Evolutionary conservation across 2,113 vertebrate species (phyloP), one percentile per base, ranked within the genome.

Genomic region (Alethe castanea): DNA sequence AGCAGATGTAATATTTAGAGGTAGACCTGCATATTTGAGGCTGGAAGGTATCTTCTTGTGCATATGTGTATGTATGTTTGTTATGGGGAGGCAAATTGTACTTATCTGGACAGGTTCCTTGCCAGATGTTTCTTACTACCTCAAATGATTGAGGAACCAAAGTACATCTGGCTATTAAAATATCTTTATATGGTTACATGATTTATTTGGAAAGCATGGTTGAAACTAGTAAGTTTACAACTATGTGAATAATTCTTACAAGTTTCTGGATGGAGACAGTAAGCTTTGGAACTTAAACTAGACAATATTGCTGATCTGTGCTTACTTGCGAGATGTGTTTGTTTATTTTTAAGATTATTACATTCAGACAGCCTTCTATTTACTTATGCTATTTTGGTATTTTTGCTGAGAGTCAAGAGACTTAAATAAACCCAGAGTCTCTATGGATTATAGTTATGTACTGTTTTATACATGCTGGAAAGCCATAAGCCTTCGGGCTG

Each of bases 141-240:
- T 97, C 91, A 95, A 81, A 94, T 95, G 95, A 97, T 81, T 88
- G 88, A 96, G 65, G 86, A 97, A 97, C 90, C 86, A 86, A 92
- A 95, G 89, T 89, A 95, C 95, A 96, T 95, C 94, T 97, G 95
- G 97, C 93, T 93, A 94, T 97, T 98, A 97, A 97, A 97, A 94
- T 61, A 96, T 95, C 94, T 97, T 96, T 96, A 90, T 96, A 88
- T 74, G 86, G 84, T 93, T 88, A 28, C 74, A 91, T 97, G 93
- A 97, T 97, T 97, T 96, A 97, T 96, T 97, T 31, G 11, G 69
- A 94, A 88, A 90, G 76, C 86, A 94, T 88, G 82, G 50, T 54
- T 92, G 79, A 94, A 90, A 87, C 83, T 96, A 86, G 74, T 95
- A 89, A 95, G 69, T 92, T 95, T 90, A 76, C 62, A 95, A 67